phyloP scores from a whole-genome alignment of 2,797 vertebrate genomes.

The Ataeniobius toweri region DNA sequence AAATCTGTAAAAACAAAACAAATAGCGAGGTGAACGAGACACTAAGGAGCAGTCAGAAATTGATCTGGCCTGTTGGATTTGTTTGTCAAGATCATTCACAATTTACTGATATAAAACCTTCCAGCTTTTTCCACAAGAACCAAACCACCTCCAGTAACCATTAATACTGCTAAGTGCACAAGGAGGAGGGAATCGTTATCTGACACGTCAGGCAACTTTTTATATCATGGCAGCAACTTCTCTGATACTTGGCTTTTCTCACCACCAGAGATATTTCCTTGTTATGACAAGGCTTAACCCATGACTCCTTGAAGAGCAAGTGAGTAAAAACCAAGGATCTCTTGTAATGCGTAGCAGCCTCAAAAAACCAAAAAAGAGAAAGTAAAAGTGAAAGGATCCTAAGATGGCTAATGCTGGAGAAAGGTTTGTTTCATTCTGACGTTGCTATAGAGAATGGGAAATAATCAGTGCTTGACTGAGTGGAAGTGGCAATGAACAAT shows the following conservation, averaged over 20 bases:
- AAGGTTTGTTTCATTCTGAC: conserved; percentile 45
- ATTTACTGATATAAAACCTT: conserved; percentile 21
- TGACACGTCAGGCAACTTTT: conserved; percentile 66
- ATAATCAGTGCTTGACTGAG: conserved; percentile 25
- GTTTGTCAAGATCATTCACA: too few species aligned
- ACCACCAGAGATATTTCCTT: conserved; percentile 58
- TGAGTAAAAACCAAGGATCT: conserved; percentile 47
- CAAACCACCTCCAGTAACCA: conserved; percentile 29
- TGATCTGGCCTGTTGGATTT: too few species aligned
- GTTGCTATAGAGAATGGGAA: conserved; percentile 29
- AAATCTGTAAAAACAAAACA: too few species aligned
- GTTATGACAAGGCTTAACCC: conserved; percentile 56
- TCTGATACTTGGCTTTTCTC: conserved; percentile 45
- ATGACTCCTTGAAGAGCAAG: conserved; percentile 34
- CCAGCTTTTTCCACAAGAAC: conserved; percentile 4
- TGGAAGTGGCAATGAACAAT: conserved; percentile 52
- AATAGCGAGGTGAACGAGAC: conserved; percentile 21
- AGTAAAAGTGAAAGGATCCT: conserved; percentile 37
- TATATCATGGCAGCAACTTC: conserved; percentile 54
- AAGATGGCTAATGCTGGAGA: conserved; percentile 39
- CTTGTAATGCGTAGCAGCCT: conserved; percentile 53
- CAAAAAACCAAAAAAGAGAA: conserved; percentile 4
- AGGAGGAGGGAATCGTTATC: conserved; percentile 52
- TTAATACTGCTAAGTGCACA: conserved; percentile 21
- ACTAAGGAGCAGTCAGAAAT: neutral